These are phyloP conservation scores for Phenganax stokvisi DNA, from an alignment of 92 coral and sea anemone species.

Conservation along the genomic window DNA sequence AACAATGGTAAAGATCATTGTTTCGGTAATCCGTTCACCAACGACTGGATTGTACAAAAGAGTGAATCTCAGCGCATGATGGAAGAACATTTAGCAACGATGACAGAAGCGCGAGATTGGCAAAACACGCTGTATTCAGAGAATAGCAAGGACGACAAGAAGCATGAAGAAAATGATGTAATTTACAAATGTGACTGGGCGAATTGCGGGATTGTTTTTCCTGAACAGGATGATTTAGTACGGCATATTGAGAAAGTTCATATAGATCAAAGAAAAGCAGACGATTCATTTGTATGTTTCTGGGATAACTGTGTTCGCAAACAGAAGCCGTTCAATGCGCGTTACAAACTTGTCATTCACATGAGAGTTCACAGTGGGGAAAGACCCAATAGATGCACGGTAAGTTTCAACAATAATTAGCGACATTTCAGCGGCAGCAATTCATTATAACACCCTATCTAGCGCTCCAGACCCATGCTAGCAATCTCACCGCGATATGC, in stretches of 20 bases:
- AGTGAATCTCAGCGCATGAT: conserved; percentile 35
- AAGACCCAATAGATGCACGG: conserved; percentile 98
- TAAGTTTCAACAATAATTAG: conserved; percentile 56
- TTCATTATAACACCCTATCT: conserved; percentile 3
- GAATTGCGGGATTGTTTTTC: conserved; percentile 73
- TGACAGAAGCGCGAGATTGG: conserved; percentile 14
- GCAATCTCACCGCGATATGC: neutral
- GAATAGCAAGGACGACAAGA: neutral
- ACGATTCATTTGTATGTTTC: conserved; percentile 89
- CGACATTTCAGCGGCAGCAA: conserved; percentile 10
- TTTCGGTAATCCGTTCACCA: conserved; percentile 3
- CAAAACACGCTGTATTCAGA: neutral
- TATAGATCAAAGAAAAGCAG: conserved; percentile 97
- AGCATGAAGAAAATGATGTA: conserved; percentile 4
- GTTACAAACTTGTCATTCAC: conserved; percentile 77
- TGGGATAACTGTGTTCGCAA: conserved; percentile 96
- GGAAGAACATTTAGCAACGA: conserved; percentile 31
- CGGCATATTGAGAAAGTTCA: conserved; percentile 97
- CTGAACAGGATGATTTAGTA: conserved; percentile 89
- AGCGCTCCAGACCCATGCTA: neutral
- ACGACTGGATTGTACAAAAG: conserved; percentile 28
- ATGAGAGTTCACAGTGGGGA: conserved; percentile 99
- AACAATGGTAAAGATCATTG: neutral
- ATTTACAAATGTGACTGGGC: conserved; percentile 66
- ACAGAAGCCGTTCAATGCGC: conserved; percentile 85